Evolutionary conservation across 2,113 vertebrate species (phyloP).

Genomic region (Theropithecus gelada): DNA sequence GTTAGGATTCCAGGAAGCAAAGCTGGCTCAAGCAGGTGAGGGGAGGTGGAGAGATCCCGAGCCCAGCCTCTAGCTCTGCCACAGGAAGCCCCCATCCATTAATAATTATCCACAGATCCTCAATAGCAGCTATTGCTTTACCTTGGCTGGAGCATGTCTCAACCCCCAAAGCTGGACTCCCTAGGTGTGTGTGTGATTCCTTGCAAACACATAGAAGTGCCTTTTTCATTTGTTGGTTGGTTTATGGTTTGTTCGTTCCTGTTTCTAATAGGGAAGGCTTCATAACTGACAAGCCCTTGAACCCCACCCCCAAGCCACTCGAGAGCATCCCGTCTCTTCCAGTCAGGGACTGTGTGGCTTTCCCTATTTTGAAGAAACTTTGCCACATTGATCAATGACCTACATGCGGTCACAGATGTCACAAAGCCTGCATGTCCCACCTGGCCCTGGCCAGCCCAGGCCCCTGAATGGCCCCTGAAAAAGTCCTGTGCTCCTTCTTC

Average conservation of each 20-base stretch:
- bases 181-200: neutral
- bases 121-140: neutral
- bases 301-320: neutral
- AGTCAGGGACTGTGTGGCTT: neutral
- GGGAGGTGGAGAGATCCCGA: accelerated
- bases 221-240: neutral
- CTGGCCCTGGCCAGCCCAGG: neutral
- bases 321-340: neutral
- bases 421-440: neutral
- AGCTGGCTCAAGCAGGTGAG: neutral
- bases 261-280: neutral
- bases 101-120: neutral
- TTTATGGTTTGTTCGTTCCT: neutral
- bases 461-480: neutral
- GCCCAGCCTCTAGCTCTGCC: neutral
- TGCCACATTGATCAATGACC: neutral
- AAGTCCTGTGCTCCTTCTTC: neutral
- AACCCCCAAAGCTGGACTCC: neutral
- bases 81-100: neutral
- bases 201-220: accelerated
- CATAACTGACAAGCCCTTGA: neutral
- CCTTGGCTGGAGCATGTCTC: neutral
- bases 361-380: neutral
- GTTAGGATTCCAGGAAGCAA: neutral
- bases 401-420: neutral